Percentiles rank a stretch among this genome's conserved stretches.
phyloP scores from a whole-genome alignment of 2,797 vertebrate species.

The Xiphorhynchus erythropygius region DNA sequence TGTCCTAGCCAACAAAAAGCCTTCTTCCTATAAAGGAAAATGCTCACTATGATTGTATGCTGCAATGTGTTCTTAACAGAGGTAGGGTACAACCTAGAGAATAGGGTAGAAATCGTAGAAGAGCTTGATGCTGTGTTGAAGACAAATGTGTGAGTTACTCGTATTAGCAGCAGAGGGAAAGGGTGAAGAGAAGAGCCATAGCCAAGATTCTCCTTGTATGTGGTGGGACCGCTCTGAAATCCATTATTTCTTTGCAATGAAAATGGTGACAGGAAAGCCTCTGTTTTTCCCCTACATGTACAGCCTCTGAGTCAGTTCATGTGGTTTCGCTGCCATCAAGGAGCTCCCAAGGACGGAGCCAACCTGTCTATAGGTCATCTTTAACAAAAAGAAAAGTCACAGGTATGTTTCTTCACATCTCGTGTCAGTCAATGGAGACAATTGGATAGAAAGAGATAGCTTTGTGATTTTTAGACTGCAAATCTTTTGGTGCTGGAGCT shows the following conservation, averaged over 20 bases:
- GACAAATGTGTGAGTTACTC: neutral
- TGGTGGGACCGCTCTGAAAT: accelerated
- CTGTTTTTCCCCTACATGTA: conserved; percentile 23
- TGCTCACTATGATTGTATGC: neutral
- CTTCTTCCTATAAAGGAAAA: neutral
- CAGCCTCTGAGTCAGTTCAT: conserved; percentile 97
- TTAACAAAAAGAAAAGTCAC: conserved; percentile 83
- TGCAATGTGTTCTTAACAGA: neutral
- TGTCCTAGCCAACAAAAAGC: neutral
- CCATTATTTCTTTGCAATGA: neutral
- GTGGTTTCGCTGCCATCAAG: conserved; percentile 93
- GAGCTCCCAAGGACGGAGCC: conserved; percentile 81
- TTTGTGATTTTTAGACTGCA: neutral
- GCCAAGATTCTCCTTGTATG: neutral
- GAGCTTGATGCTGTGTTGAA: neutral
- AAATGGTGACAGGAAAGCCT: neutral
- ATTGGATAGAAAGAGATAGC: neutral
- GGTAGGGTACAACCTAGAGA: neutral
- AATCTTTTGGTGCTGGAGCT: neutral
- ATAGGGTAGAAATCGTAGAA: neutral
- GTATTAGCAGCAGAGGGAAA: neutral
- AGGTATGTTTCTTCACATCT: conserved; percentile 78
- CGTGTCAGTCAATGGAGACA: neutral
- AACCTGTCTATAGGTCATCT: conserved; percentile 81
- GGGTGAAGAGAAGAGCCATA: neutral